Conservation (phyloP, 2,113 vertebrate species). For the Planiliza haematocheilus region DNA sequence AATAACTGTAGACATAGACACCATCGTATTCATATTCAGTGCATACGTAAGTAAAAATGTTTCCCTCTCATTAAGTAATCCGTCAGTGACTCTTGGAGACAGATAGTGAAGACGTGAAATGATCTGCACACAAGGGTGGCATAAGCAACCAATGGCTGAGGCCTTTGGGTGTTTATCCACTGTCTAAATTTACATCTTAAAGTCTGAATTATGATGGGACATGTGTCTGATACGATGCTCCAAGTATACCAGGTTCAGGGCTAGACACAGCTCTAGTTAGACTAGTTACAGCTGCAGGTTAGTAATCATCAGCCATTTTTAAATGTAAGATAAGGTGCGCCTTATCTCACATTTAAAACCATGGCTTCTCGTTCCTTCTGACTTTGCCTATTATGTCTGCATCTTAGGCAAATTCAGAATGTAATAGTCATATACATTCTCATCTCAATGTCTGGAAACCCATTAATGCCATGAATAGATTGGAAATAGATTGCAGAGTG, state of each 20-base stretch:
- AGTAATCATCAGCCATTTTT: conserved; percentile 77
- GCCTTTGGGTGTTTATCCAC: conserved; percentile 63
- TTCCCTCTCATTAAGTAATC: conserved; percentile 80
- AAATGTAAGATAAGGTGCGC: conserved; percentile 84
- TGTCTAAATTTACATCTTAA: conserved; percentile 22
- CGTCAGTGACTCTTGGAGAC: conserved; percentile 63
- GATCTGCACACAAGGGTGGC: conserved; percentile 53
- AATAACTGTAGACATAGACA: conserved; percentile 66
- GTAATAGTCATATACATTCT: conserved; percentile 62
- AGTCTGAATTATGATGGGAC: conserved; percentile 23
- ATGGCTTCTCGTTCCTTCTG: conserved; percentile 78
- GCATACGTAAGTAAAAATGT: conserved; percentile 82
- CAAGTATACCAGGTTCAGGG: conserved; percentile 26
- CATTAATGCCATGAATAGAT: conserved; percentile 57
- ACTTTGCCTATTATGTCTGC: conserved; percentile 81
- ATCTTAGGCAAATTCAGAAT: conserved; percentile 85
- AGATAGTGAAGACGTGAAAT: conserved; percentile 50
- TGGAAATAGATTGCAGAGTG: conserved; percentile 11
- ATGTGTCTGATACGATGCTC: conserved; percentile 71
- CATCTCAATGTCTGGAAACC: conserved; percentile 67
- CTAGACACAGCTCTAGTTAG: conserved; percentile 32
- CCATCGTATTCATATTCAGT: conserved; percentile 76
- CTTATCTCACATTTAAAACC: conserved; percentile 85
- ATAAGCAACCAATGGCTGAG: conserved; percentile 48
- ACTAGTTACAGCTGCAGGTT: conserved; percentile 42